phyloP scores from a whole-genome alignment of 2,888 invertebrate species.

The Drosophila lacicola region DNA sequence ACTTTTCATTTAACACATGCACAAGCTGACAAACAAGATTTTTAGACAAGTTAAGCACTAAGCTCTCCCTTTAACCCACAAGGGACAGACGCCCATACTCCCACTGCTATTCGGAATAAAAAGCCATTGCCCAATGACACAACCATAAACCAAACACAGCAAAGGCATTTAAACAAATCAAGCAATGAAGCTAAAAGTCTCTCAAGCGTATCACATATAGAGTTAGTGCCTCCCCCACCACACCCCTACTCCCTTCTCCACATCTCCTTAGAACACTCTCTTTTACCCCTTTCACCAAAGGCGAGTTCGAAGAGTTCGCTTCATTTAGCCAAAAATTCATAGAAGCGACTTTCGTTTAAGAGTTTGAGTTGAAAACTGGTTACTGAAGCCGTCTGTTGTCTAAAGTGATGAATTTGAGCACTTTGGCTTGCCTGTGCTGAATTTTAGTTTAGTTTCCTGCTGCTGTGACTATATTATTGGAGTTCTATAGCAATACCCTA shows the following conservation, averaged over 20 bases:
- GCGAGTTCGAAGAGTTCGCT: slow-evolving; percentile 48
- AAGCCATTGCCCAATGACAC: slow-evolving; percentile 58
- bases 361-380: slow-evolving; percentile 6
- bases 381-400: slow-evolving; percentile 42
- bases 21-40: slow-evolving; percentile 69
- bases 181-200: slow-evolving; percentile 78
- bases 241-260: not conserved
- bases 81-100: slow-evolving; percentile 6
- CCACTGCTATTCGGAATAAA: slow-evolving; percentile 14
- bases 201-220: slow-evolving; percentile 71
- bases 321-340: slow-evolving; percentile 72
- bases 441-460: slow-evolving; percentile 18
- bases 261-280: not conserved
- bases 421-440: slow-evolving; percentile 32
- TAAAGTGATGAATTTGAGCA: slow-evolving; percentile 70
- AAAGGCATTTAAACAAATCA: slow-evolving; percentile 81
- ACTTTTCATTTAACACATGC: slow-evolving; percentile 73
- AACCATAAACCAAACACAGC: slow-evolving; percentile 79
- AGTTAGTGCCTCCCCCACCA: slow-evolving; percentile 1
- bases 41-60: slow-evolving; percentile 66
- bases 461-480: slow-evolving; percentile 15
- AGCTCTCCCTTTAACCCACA: slow-evolving; percentile 47
- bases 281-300: slow-evolving; percentile 21
- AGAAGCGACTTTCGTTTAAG: slow-evolving; percentile 11
- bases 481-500: slow-evolving; percentile 9